Evolutionary conservation across 2,888 invertebrate species (phyloP).

Genomic region (Yponomeuta malinellus): DNA sequence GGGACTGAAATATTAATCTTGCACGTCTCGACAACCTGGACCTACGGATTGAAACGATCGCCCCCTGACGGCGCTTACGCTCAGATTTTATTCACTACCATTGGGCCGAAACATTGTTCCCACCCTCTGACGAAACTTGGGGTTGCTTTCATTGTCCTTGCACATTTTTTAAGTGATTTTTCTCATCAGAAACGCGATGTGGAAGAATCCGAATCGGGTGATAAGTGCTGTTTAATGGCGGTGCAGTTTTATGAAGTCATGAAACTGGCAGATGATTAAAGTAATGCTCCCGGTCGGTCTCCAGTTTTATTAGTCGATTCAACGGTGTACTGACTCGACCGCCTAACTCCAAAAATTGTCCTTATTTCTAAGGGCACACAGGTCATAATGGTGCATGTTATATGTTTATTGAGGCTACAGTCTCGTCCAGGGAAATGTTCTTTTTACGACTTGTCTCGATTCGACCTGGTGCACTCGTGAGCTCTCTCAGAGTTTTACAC

Average conservation of each 20-base stretch:
- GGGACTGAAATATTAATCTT: slow-evolving; percentile 63
- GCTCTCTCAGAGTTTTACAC: neutral
- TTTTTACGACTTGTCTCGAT: slow-evolving; percentile 8
- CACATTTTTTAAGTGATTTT: slow-evolving; percentile 68
- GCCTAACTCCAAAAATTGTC: neutral
- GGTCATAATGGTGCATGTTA: neutral
- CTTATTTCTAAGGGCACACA: neutral
- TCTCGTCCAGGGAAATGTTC: slow-evolving; percentile 1
- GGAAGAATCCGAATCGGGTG: slow-evolving; percentile 58
- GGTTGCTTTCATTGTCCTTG: slow-evolving; percentile 34
- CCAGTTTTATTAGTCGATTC: slow-evolving; percentile 18
- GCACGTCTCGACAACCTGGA: slow-evolving; percentile 49
- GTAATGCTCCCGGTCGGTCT: slow-evolving; percentile 41
- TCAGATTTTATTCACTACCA: slow-evolving; percentile 39
- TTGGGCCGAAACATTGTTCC: neutral
- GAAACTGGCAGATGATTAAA: slow-evolving; percentile 50
- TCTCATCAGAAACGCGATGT: slow-evolving; percentile 55
- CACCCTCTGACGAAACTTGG: slow-evolving; percentile 1
- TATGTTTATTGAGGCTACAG: neutral
- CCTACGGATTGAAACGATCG: slow-evolving; percentile 26
- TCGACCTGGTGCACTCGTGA: slow-evolving; percentile 1
- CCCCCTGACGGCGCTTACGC: slow-evolving; percentile 60
- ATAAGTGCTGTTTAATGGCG: slow-evolving; percentile 63
- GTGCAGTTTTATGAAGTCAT: slow-evolving; percentile 50
- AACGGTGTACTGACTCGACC: neutral